Evolutionary conservation across 2,113 vertebrate species (phyloP).

Genomic region (Ceyx margarethae): DNA sequence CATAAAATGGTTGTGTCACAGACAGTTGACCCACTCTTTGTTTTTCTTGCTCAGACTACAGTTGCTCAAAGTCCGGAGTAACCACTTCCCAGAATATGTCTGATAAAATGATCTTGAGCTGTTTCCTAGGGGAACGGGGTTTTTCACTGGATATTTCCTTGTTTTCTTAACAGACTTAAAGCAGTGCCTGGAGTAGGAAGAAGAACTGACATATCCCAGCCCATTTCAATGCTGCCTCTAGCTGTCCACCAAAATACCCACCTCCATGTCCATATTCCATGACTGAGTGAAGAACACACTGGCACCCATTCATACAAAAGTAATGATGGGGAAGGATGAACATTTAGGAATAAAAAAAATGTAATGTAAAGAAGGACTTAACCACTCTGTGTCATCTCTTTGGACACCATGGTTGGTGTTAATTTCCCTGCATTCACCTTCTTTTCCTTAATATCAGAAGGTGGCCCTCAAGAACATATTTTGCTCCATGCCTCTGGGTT

Average conservation of each 20-base stretch:
- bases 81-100: not conserved
- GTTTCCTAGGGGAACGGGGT: not conserved
- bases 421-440: not conserved
- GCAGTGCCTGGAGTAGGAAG: not conserved
- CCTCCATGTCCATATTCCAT: not conserved
- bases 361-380: not conserved
- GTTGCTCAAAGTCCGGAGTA: not conserved
- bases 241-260: not conserved
- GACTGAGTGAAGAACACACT: not conserved
- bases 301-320: not conserved
- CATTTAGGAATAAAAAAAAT: not conserved
- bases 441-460: not conserved
- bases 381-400: not conserved
- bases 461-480: not conserved
- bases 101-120: not conserved
- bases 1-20: not conserved
- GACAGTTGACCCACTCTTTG: not conserved
- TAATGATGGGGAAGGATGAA: not conserved
- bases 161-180: not conserved
- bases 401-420: not conserved
- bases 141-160: not conserved
- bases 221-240: not conserved
- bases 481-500: not conserved
- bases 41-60: not conserved
- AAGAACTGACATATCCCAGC: not conserved